These are phyloP conservation scores for Rotaria magnacalcarata DNA, from an alignment of 2,888 invertebrate genomes.

Conservation along the genomic window DNA sequence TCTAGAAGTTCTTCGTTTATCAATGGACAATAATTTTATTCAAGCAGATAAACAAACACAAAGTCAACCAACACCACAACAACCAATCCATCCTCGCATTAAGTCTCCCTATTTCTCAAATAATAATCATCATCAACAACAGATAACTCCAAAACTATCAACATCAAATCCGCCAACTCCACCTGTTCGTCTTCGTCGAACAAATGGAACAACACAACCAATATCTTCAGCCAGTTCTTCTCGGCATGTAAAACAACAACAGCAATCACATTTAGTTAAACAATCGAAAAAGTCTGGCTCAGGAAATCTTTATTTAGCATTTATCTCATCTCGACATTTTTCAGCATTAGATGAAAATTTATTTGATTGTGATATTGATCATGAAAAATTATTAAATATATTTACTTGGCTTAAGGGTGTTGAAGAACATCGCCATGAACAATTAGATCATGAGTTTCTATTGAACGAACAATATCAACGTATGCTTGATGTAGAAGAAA, in stretches of 20 bases:
- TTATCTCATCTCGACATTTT: background rate
- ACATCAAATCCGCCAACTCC: background rate
- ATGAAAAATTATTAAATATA: background rate
- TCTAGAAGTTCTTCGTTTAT: background rate
- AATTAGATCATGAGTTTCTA: conserved; percentile 8
- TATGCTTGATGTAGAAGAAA: background rate
- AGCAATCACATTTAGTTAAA: background rate
- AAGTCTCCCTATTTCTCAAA: background rate
- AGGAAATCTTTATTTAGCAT: background rate
- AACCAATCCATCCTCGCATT: background rate
- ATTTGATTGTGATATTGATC: background rate
- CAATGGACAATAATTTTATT: background rate
- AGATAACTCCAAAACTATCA: background rate
- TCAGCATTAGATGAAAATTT: background rate
- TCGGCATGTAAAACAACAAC: background rate
- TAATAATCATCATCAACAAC: background rate
- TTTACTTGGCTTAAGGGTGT: background rate
- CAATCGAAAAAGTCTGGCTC: background rate
- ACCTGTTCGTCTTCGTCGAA: background rate
- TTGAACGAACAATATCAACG: background rate
- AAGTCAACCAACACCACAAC: background rate
- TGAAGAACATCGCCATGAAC: conserved; percentile 23
- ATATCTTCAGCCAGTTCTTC: background rate
- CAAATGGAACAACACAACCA: background rate
- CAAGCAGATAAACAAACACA: background rate